Conservation (phyloP, 2,797 vertebrate species). For the Menidia menidia region DNA sequence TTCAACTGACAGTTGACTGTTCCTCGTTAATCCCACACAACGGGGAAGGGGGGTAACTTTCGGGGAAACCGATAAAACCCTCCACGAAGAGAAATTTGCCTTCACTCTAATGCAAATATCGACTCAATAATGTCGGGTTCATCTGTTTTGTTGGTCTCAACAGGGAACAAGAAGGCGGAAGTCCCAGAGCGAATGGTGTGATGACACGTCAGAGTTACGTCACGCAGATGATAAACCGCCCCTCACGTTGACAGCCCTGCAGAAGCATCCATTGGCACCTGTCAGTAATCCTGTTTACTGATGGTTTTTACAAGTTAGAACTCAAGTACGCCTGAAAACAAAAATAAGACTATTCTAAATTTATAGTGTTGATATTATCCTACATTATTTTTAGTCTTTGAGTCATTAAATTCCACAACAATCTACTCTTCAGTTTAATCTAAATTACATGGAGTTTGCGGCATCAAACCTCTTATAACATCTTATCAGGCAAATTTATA, state of each 20-base stretch:
- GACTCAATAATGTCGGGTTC: constrained; percentile 17
- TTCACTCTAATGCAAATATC: constrained; percentile 6
- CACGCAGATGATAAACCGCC: constrained; percentile 29
- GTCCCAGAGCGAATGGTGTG: constrained; percentile 61
- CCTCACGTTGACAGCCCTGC: neutral
- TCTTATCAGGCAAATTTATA: no score
- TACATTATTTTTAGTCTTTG: neutral
- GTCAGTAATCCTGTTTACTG: neutral
- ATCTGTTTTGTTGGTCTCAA: constrained; percentile 18
- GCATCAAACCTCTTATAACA: neutral
- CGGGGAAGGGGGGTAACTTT: neutral
- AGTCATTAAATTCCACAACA: neutral
- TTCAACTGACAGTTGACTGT: constrained; percentile 16
- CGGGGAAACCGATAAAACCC: accelerated
- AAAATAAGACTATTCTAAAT: neutral
- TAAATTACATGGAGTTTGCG: neutral
- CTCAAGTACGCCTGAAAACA: no score
- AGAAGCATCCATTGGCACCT: neutral
- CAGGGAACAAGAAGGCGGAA: constrained; percentile 72
- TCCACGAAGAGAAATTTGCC: neutral
- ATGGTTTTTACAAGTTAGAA: neutral
- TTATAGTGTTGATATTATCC: neutral
- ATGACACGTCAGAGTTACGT: constrained; percentile 7
- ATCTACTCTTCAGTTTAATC: neutral
- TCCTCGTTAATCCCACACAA: constrained; percentile 8